Evolutionary conservation across 2,888 invertebrate species (phyloP).

Genomic region (Epistrophe grossulariae): DNA sequence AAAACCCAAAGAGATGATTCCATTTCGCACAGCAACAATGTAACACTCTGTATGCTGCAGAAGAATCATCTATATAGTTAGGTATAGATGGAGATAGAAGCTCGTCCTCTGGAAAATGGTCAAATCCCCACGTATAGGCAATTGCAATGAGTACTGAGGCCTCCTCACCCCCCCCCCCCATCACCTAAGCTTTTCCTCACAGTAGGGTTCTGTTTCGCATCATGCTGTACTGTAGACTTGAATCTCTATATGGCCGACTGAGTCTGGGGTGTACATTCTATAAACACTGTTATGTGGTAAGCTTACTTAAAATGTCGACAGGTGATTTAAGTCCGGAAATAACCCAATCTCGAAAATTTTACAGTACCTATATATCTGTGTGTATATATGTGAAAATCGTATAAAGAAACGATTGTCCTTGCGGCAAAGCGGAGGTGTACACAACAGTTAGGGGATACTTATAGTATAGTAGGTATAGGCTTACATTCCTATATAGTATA

Average conservation of each 20-base stretch:
- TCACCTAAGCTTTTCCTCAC: slow-evolving; percentile 12
- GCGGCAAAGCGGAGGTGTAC: neutral
- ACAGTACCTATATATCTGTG: neutral
- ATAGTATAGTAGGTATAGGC: slow-evolving; percentile 22
- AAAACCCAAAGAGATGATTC: slow-evolving; percentile 7
- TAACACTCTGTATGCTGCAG: slow-evolving; percentile 48
- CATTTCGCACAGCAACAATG: slow-evolving; percentile 44
- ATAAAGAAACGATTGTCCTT: slow-evolving; percentile 64
- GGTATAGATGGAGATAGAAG: neutral
- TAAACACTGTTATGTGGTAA: slow-evolving; percentile 73
- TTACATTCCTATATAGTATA: slow-evolving; percentile 7
- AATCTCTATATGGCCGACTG: slow-evolving; percentile 27
- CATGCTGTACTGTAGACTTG: neutral
- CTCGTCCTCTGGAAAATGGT: slow-evolving; percentile 43
- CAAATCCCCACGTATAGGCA: slow-evolving; percentile 67
- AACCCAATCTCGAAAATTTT: slow-evolving; percentile 76
- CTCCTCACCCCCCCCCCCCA: no score
- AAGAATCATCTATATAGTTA: slow-evolving; percentile 8
- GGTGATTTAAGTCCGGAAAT: slow-evolving; percentile 77
- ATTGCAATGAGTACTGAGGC: slow-evolving; percentile 33
- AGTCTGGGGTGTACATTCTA: slow-evolving; percentile 29
- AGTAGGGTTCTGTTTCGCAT: slow-evolving; percentile 41
- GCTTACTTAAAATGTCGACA: slow-evolving; percentile 77
- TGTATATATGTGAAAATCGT: slow-evolving; percentile 53
- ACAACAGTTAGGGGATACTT: neutral